Evolutionary conservation across 2,797 vertebrate species (phyloP), one percentile per base, ranked within the genome.

Genomic region (Sebastes diploproa): DNA sequence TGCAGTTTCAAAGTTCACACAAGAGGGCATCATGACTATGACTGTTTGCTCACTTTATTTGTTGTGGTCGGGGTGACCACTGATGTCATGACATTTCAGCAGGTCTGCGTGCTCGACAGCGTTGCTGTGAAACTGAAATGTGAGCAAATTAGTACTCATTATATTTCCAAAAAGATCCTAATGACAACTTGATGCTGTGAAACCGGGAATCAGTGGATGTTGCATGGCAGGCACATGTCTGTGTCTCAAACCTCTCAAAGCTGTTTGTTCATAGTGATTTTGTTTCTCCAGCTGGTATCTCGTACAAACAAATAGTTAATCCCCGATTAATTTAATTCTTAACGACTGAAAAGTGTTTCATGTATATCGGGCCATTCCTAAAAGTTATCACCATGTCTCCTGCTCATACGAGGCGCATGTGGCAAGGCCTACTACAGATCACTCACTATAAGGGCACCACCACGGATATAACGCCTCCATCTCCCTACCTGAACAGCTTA

Each of bases 31-130:
- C 46, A 14, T 88, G 87, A 90, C 80, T 66, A 18, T 25, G 29
- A 22, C n/a, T 90, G 85, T 93, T 93, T 93, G 75, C 72, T 89
- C 60, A 42, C 38, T 82, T 86, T 94, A 69, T 92, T 90, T 91
- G 66, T 38, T 60, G 59, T 81, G 77, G 88, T 92, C 89, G 83
- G 22, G 25, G 7, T 89, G 88, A 94, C 92, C 76, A 67, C 1
- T 22, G 58, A 32, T 81, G 56, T 70, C 69, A 75, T 86, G 79
- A 81, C 83, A 88, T 89, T 72, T 86, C 29, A 81, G 46, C 62
- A 76, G 29, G 23, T 61, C 66, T 16, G 36, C 23, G 11, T 58
- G 60, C 64, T 72, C 22, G 8, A 80, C 62, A 12, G 16, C 0
- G 0, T 46, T 46, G 42, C 42, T 10, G 38, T 55, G 25, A 18